Conservation (phyloP, 35 echinoderm and acorn worm genomes). For the Strongylocentrotus purpuratus region DNA sequence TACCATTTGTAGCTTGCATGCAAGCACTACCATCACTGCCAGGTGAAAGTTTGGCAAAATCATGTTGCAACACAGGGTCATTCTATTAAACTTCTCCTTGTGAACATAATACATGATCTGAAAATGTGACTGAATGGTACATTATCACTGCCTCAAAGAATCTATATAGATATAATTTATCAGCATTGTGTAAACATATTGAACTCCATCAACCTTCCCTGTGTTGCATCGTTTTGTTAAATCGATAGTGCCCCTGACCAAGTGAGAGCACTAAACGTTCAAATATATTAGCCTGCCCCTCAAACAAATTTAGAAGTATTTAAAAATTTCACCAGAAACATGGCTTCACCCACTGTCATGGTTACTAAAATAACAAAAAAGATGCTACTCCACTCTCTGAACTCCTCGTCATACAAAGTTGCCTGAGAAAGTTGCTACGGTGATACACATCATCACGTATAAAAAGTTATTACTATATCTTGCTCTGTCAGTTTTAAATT, state of each 20-base stretch:
- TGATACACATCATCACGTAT: neutral
- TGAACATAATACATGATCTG: too few relatives aligned
- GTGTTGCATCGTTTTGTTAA: neutral
- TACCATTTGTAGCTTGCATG: too few relatives aligned
- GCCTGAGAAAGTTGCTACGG: neutral
- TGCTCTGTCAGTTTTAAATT: neutral
- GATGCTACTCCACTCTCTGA: neutral
- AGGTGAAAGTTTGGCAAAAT: too few relatives aligned
- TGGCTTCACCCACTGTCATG: neutral
- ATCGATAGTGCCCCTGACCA: neutral
- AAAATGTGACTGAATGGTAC: too few relatives aligned
- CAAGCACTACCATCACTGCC: too few relatives aligned
- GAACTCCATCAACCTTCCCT: too few relatives aligned
- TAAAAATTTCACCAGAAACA: neutral
- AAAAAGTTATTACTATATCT: slow-evolving; percentile 18
- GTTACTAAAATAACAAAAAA: neutral
- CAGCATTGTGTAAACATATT: too few relatives aligned
- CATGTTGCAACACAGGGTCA: too few relatives aligned
- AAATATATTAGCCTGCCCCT: neutral
- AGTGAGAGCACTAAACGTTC: neutral
- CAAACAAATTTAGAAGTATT: neutral
- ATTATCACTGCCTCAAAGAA: too few relatives aligned
- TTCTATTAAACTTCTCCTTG: too few relatives aligned
- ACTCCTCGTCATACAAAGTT: neutral
- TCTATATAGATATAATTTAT: too few relatives aligned